phyloP scores from a whole-genome alignment of 2,888 invertebrate genomes.

The Eupithecia centaureata region DNA sequence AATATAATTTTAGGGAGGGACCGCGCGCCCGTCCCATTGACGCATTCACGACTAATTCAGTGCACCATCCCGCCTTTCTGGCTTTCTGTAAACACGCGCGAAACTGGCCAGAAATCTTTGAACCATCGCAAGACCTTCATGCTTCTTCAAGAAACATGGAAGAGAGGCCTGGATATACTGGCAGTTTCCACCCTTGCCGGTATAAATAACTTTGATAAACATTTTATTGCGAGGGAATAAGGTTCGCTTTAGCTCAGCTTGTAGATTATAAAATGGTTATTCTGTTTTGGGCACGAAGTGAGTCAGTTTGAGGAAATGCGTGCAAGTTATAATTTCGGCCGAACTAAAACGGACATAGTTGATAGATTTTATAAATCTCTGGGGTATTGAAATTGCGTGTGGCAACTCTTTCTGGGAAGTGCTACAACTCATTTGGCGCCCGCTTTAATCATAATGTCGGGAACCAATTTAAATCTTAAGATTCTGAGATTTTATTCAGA shows the following conservation, averaged over 20 bases:
- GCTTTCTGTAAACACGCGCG: slow-evolving; percentile 81
- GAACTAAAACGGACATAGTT: slow-evolving; percentile 78
- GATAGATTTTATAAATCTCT: slow-evolving; percentile 70
- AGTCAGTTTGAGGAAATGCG: slow-evolving; percentile 83
- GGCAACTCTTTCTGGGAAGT: slow-evolving; percentile 46
- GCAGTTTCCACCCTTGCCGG: slow-evolving; percentile 57
- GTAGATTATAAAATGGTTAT: slow-evolving; percentile 60
- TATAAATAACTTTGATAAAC: slow-evolving; percentile 39
- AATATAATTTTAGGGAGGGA: slow-evolving; percentile 73
- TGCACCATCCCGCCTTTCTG: slow-evolving; percentile 83
- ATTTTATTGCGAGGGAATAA: slow-evolving; percentile 41
- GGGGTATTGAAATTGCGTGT: slow-evolving; percentile 49
- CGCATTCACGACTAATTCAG: slow-evolving; percentile 83
- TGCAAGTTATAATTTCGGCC: slow-evolving; percentile 80
- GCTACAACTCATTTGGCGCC: slow-evolving; percentile 37
- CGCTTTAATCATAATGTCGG: slow-evolving; percentile 40
- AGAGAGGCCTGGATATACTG: slow-evolving; percentile 57
- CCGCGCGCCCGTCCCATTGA: slow-evolving; percentile 76
- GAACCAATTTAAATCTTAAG: slow-evolving; percentile 25
- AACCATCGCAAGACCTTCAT: slow-evolving; percentile 50
- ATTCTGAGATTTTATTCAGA: slow-evolving; percentile 21
- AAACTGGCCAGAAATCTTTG: slow-evolving; percentile 64
- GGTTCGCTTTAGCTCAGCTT: slow-evolving; percentile 45
- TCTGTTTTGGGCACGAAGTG: slow-evolving; percentile 80
- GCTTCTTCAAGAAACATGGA: slow-evolving; percentile 50